Evolutionary conservation across 1,140 invertebrate genomes (phyloP), one percentile per base, ranked within the genome.

Genomic region (Aphaenogaster ashmeadi): DNA sequence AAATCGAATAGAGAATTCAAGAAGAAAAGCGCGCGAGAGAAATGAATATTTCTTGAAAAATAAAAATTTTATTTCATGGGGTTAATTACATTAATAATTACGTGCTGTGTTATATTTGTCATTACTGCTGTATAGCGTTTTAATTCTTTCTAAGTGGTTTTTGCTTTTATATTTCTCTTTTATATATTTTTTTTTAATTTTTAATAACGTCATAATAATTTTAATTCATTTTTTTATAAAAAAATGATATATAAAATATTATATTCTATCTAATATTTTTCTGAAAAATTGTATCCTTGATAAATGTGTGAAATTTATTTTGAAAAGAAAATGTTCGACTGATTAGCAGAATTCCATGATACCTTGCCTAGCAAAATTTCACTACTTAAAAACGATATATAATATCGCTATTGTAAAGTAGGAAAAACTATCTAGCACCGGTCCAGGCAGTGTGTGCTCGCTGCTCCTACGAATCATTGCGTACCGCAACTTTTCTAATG

Each of bases 401-500:
- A n/a, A 6, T 50, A 21, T 38, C 6, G 36, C 13, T 52, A 38
- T 52, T 38, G 7, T 21, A 9, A 33, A 2, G 3, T 38, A n/a
- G 0, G 6, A 27, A 44, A 13, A 62, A 44, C 7, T 69, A 62
- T 75, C 36, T 44, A 38, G 80, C 54, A 15, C 15, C 80, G 80
- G 1, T 74, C 8, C 33, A 41, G 54, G 15, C 38, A 60, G 15
- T 47, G n/a, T 15, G 44, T 67, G 62, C 78, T 80, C 62, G 62
- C n/a, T 80, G 62, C 69, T 84, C 69, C 69, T 50, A 50, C 18
- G 13, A 75, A 75, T 47, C 27, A 84, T 41, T 64, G 80, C 69
- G 67, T 44, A 56, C 9, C 38, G 74, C 58, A 50, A 87, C 44
- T 88, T 89, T 88, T 89, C 80, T 88, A 88, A 77, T 77, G 15